phyloP scores from a whole-genome alignment of 2,797 vertebrate genomes.

The Aldrovandia affinis region DNA sequence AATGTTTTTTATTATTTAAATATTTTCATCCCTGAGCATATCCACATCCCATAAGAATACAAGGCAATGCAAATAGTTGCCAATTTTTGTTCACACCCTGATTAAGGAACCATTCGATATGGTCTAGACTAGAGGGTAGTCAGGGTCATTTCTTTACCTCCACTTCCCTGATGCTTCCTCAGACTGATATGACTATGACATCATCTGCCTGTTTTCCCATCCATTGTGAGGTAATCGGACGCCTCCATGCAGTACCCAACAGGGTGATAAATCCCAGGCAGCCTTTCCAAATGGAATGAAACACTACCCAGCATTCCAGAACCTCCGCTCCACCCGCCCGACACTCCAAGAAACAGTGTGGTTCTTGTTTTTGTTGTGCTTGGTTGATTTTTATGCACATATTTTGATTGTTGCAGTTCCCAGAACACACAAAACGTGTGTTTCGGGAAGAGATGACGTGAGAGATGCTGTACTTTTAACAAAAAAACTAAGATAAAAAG shows the following conservation, averaged over 20 bases:
- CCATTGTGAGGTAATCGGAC: neutral
- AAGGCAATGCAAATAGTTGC: neutral
- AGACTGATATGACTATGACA: neutral
- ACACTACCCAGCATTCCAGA: neutral
- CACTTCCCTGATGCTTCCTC: neutral
- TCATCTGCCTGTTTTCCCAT: neutral
- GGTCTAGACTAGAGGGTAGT: neutral
- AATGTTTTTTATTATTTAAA: no score
- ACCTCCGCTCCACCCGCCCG: neutral
- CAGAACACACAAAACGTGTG: no score
- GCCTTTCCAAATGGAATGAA: neutral
- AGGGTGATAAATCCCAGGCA: neutral
- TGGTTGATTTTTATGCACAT: constrained; percentile 9
- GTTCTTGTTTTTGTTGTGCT: neutral
- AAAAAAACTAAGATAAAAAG: no score
- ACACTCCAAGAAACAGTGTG: neutral
- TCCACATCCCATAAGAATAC: neutral
- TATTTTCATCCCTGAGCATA: no score
- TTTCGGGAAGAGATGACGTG: no score
- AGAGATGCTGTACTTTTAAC: no score
- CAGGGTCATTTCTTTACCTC: neutral
- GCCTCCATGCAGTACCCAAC: neutral
- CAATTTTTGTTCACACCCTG: neutral
- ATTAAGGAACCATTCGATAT: neutral
- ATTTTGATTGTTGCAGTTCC: neutral